Evolutionary conservation across 2,888 invertebrate genomes (phyloP), one percentile per base, ranked within the genome.

Genomic region (Hydrotaea diabolus): DNA sequence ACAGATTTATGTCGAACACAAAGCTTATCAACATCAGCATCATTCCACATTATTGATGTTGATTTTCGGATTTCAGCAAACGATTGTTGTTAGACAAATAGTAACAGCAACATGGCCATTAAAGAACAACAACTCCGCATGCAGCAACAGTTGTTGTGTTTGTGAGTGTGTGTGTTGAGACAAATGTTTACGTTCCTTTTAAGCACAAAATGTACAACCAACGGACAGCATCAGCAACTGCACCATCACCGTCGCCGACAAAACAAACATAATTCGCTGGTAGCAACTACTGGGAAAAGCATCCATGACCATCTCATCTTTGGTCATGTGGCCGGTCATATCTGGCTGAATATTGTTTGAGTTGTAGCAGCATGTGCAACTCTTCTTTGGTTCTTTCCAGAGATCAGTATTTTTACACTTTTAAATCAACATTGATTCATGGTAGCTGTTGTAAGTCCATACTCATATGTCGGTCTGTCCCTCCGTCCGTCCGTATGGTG

Each of bases 41-140:
- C 43, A 43, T 66, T 74, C 2, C 55, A 19, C 69, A 39, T 80
- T 74, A 62, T 21, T 21, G n/a, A 39, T 17, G 31, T 43, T 31
- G 19, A 43, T 46, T 59, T 76, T 19, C 2, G n/a, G 49, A 21
- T 11, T 59, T 64, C 43, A 75, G 64, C 26, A 15, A 73, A 75
- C 75, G 53, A 79, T 81, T 81, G 57, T 73, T 85, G 78, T 82
- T 77, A 81, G 73, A 85, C 81, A 85, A 81, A 81, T 82, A 85
- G 73, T 49, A 78, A 79, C 57, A 74, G 66, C 71, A 77, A 13
- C 55, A 57, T 73, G 64, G 76, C 13, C 74, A 23, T 59, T 17
- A 15, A 31, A 36, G 19, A 36, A 39, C 39, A 64, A 31, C 66
- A 55, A 9, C 55, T 57, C 83, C 71, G 77, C 73, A 76, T n/a